These are phyloP conservation scores for Novumbra hubbsi DNA, from an alignment of 2,797 vertebrate species.

Conservation along the genomic window DNA sequence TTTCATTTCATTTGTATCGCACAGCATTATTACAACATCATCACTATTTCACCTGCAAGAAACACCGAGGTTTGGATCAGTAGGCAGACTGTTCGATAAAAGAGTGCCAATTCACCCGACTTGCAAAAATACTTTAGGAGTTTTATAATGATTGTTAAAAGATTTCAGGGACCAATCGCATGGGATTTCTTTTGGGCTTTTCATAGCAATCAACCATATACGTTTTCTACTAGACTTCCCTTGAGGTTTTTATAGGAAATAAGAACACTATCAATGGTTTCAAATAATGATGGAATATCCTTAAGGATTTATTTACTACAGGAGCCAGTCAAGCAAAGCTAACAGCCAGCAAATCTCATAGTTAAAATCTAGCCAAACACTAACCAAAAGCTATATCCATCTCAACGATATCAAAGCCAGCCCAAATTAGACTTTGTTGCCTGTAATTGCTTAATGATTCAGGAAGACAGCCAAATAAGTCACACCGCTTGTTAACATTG, in stretches of 20 bases:
- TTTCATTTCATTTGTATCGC: too few relatives aligned
- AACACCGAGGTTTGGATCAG: background rate
- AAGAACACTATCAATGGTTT: too few relatives aligned
- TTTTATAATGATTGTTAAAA: too few relatives aligned
- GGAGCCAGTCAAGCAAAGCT: background rate
- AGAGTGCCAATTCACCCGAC: background rate
- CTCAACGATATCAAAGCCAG: background rate
- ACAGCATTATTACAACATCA: background rate
- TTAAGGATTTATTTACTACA: too few relatives aligned
- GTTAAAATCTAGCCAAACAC: background rate
- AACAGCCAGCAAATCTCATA: background rate
- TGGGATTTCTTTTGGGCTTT: too few relatives aligned
- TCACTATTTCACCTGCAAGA: background rate
- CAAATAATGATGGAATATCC: too few relatives aligned
- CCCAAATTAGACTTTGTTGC: background rate
- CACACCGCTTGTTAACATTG: background rate
- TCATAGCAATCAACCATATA: too few relatives aligned
- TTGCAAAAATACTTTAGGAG: too few relatives aligned
- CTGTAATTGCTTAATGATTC: background rate
- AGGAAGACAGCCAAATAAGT: background rate
- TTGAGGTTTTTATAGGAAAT: too few relatives aligned
- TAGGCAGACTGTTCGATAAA: background rate
- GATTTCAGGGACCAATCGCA: too few relatives aligned
- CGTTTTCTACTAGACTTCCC: too few relatives aligned
- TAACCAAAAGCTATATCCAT: background rate